These are phyloP conservation scores for Oxystoma pomonae DNA, from an alignment of 2,888 invertebrate species.

Conservation along the genomic window DNA sequence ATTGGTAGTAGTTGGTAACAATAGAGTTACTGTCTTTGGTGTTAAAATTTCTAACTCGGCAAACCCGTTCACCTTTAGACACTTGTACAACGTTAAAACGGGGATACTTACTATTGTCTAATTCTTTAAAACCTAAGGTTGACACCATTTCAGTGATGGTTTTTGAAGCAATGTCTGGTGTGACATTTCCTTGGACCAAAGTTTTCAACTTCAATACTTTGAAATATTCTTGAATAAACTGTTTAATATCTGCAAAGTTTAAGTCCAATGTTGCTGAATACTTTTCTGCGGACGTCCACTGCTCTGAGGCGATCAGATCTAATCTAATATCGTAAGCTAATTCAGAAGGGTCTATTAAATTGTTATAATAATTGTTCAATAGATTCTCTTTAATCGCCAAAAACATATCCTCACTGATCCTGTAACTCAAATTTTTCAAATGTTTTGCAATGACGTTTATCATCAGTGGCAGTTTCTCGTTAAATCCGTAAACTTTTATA, in stretches of 20 bases:
- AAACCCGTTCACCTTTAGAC: conserved; percentile 62
- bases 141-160: conserved; percentile 56
- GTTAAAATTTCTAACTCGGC: conserved; percentile 69
- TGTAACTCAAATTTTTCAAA: conserved; percentile 55
- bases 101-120: conserved; percentile 50
- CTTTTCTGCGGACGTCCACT: conserved; percentile 67
- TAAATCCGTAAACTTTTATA: conserved; percentile 31
- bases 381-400: conserved; percentile 66
- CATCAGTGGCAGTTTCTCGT: conserved; percentile 48
- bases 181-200: conserved; percentile 78
- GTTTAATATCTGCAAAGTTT: conserved; percentile 56
- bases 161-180: conserved; percentile 56
- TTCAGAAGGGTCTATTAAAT: conserved; percentile 65
- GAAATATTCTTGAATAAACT: conserved; percentile 55
- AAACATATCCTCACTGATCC: conserved; percentile 61
- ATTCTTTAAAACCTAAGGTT: conserved; percentile 54
- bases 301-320: conserved; percentile 53
- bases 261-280: conserved; percentile 53
- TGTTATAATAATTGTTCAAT: conserved; percentile 66
- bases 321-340: conserved; percentile 59
- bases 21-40: conserved; percentile 72
- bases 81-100: conserved; percentile 59
- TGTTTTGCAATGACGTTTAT: conserved; percentile 65
- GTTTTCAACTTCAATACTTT: conserved; percentile 52
- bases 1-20: conserved; percentile 84